These are phyloP conservation scores for Pseudotriccus pelzelni DNA, from an alignment of 2,797 vertebrate genomes.

Conservation along the genomic window DNA sequence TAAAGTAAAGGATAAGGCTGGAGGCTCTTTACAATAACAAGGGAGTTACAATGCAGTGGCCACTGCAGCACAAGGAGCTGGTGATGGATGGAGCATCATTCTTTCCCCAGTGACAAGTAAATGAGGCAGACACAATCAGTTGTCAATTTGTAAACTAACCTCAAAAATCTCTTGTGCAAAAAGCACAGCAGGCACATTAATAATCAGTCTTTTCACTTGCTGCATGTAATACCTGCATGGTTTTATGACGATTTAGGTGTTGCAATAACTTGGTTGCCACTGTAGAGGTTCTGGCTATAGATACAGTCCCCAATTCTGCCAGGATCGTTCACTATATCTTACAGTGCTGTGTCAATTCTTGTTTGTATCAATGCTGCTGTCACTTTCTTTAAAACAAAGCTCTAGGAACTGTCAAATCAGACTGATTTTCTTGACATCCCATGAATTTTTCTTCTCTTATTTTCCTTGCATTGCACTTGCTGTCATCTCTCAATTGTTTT, in stretches of 20 bases:
- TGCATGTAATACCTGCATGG: neutral
- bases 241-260: neutral
- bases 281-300: neutral
- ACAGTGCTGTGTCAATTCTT: neutral
- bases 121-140: neutral
- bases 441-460: neutral
- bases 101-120: neutral
- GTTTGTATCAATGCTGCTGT: neutral
- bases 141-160: neutral
- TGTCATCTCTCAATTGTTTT: neutral
- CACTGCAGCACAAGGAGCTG: neutral
- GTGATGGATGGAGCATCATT: conserved; percentile 16
- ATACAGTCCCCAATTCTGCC: neutral
- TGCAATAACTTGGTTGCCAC: neutral
- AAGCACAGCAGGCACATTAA: neutral
- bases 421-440: neutral
- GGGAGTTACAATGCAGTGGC: neutral
- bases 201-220: neutral
- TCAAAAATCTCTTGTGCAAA: neutral
- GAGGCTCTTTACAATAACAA: neutral
- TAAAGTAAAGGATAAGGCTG: conserved; percentile 19
- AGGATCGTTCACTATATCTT: neutral
- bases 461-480: neutral
- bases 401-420: neutral
- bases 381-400: neutral